These are phyloP conservation scores for Abscondita cerata DNA, from an alignment of 2,888 invertebrate genomes.

Conservation along the genomic window DNA sequence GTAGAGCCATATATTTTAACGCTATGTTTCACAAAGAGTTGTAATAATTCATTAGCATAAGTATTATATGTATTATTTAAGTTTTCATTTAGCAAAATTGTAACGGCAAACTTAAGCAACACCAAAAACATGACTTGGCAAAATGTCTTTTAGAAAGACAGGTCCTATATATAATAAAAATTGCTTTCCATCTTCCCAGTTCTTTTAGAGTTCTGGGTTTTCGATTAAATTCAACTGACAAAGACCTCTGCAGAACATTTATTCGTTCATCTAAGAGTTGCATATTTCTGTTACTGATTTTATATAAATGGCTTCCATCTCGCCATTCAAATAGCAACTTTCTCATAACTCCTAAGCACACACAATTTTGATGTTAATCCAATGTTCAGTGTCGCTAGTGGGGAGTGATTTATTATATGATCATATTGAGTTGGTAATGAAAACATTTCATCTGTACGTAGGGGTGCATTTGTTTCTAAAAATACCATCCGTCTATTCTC, in stretches of 20 bases:
- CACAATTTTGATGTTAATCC: slow-evolving; percentile 8
- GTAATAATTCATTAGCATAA: not conserved
- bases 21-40: too few species aligned
- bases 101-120: slow-evolving; percentile 13
- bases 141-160: slow-evolving; percentile 5
- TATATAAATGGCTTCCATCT: too few species aligned
- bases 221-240: slow-evolving; percentile 24
- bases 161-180: slow-evolving; percentile 16
- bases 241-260: slow-evolving; percentile 14
- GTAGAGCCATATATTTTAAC: too few species aligned
- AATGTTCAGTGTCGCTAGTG: slow-evolving; percentile 7
- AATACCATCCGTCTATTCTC: slow-evolving; percentile 12
- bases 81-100: slow-evolving; percentile 15
- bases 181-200: slow-evolving; percentile 9
- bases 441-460: slow-evolving; percentile 24
- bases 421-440: slow-evolving; percentile 15
- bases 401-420: slow-evolving; percentile 12
- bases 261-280: not conserved
- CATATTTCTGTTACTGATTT: too few species aligned
- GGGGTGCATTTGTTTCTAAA: slow-evolving; percentile 3
- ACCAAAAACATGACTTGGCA: slow-evolving; percentile 19
- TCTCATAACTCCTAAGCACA: slow-evolving; percentile 30
- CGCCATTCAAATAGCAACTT: slow-evolving; percentile 14
- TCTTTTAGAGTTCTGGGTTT: slow-evolving; percentile 14
- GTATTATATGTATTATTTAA: too few species aligned